Evolutionary conservation across 2,888 invertebrate species (phyloP), one percentile per base, ranked within the genome.

Genomic region (Chaitophorus viminalis): DNA sequence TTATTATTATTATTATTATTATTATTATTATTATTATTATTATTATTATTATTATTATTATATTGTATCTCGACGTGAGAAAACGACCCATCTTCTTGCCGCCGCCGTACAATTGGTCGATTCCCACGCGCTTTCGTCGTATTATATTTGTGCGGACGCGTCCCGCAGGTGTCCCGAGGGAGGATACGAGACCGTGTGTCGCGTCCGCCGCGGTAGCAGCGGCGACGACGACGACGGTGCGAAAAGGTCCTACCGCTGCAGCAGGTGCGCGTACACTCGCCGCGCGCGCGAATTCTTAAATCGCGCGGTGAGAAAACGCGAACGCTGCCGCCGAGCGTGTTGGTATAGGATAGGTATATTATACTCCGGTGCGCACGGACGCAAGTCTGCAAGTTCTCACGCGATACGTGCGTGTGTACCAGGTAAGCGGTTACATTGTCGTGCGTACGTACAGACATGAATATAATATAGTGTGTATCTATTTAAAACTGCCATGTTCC

Each of bases 51-150:
- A 70, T 65, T 68, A 52, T 82, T 81, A 46, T 68, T 39, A 52
- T 31, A n/a, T 36, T 60, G 54, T 78, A 29, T 36, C 36, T 54
- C 33, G 81, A 72, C 70, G 82, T 82, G 82, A 82, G 82, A 82
- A 82, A 72, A 72, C 52, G 1, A 33, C 52, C 72, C 72, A 11
- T 82, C 46, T 82, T 72, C 52, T 21, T 25, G 11, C n/a, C 36
- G 39, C 68, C 17, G 72, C 33, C 72, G 72, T 14, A 17, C 6
- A 9, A 33, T 33, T 18, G n/a, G n/a, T 25, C 65, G 82, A 70
- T 82, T 82, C 82, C 82, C 82, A 82, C 82, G 82, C 82, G 82
- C 70, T 70, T 70, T 46, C 82, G 68, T 70, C n/a, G 31, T n/a
- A 31, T 46, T 36, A 18, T 33, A 17, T 29, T 3, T 33, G 9